Base-by-base conservation (phyloP, 2,888 invertebrate genomes). In the Lepas anatifera region DNA sequence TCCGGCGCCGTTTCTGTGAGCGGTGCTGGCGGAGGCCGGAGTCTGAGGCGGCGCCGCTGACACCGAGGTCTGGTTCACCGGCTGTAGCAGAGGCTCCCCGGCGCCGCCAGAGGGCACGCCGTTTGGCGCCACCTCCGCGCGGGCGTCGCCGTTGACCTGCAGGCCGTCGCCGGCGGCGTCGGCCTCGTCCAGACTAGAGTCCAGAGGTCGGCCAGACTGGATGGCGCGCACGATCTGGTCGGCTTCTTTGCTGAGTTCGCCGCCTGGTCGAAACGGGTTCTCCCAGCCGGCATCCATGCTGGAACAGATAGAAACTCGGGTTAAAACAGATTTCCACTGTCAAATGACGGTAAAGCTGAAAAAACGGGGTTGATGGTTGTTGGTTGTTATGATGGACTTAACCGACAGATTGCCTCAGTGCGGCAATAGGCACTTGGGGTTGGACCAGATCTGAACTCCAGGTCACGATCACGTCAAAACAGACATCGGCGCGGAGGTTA, bases 201-300 rank as follows among this genome's bases (percentile, higher is more conserved):
- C 39, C 78, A 91, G 90, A 70, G 91, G 91, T 80, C 90, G 90
- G 71, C 92, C 92, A 74, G 89, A 93, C 83, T 93, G 93, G 80
- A 95, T 94, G 82, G 93, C 85, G 78, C 94, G 92, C 73, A 96
- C 94, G 77, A 96, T 95, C 83, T 95, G 94, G 81, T 96, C 96
- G 37, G 96, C 95, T 82, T 96, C 93, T 77, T 90, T 86, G 78
- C 93, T 93, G 78, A 97, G 83, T 82, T 95, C 95, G 73, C 96
- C 95, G 77, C 95, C 96, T 39, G 95, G 95, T 79, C 95, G 88
- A 85, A 97, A 97, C 71, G 96, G 96, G 82, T 96, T 97, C 82
- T 97, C 96, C 89, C 95, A 93, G 75, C 94, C 94, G 58, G 58
- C 58, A 35, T 58, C 58, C 3, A 58, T 58, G 22, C 58, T 58